Base-by-base conservation (phyloP, 2,113 vertebrate genomes). In the Rhipidura dahli region DNA sequence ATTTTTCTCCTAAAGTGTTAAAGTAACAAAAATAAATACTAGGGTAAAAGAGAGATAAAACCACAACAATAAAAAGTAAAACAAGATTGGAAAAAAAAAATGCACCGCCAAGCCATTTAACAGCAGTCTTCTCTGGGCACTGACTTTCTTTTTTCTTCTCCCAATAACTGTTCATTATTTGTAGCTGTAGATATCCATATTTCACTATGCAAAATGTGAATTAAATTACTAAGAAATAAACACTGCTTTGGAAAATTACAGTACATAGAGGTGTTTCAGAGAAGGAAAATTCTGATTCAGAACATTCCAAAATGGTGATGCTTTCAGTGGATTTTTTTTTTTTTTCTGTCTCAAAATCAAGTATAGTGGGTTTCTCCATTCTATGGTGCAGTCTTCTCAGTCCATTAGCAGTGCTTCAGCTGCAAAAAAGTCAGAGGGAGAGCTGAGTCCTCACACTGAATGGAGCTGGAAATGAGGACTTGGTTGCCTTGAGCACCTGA, bases 401-500 rank as follows among this genome's bases (percentile, higher is more conserved):
- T 24, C 31, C 7, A 21, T 39, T 81, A 78, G 24, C 20, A 51
- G 12, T 1, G 1, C 13, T 85, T 11, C n/a, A 40, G 22, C 11
- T 57, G 20, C 53, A 86, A 59, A 33, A 2, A 49, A 51, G 11
- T 44, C 22, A 54, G 72, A 51, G 23, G 6, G 11, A 54, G 16
- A 79, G 12, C 6, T 9, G 28, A 27, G 16, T 70, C 28, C 24
- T 82, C 9, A 3, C 4, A 5, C 9, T 15, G 26, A 83, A 31
- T 0, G 0, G 31, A 78, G 22, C 13, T 59, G 35, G 37, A 40
- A 87, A 37, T 1, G 11, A 22, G 40, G 23, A 42, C 28, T 54
- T 50, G 22, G 10, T 13, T 47, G 23, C 2, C 27, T 59, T 59
- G 11, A 76, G n/a, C 5, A n/a, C 3, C 10, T 76, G 44, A 18